A percentile compares a stretch with the other conserved stretches of the same genome.
Evolutionary conservation across 2,113 vertebrate genomes (phyloP).

Genomic region (Nothobranchius kuhntae): DNA sequence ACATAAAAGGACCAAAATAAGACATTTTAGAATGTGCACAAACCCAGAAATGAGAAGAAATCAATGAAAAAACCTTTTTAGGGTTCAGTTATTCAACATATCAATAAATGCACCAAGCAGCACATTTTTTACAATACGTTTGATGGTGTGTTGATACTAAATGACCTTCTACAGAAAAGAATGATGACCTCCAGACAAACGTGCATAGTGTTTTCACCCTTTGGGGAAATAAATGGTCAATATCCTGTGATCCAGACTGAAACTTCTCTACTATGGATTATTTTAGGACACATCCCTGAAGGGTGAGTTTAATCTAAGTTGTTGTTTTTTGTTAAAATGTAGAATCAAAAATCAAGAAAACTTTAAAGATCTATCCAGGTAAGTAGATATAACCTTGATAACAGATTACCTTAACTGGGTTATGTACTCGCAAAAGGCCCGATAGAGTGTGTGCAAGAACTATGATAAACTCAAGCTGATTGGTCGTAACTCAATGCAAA

Average conservation of each 20-base stretch:
- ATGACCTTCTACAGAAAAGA: slow-evolving; percentile 23
- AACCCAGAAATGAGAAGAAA: slow-evolving; percentile 39
- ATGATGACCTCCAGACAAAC: not conserved
- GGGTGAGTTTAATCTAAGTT: not conserved
- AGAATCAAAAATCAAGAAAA: too few relatives aligned
- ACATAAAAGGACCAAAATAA: not conserved
- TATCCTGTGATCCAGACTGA: slow-evolving; percentile 4
- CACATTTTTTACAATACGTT: slow-evolving; percentile 12
- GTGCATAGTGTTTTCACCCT: not conserved
- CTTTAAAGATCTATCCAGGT: too few relatives aligned
- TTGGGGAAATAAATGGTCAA: not conserved
- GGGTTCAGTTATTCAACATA: not conserved
- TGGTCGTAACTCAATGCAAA: too few relatives aligned
- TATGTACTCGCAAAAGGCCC: too few relatives aligned
- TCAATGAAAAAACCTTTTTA: slow-evolving; percentile 41
- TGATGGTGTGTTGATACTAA: slow-evolving; percentile 6
- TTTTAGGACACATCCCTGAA: not conserved
- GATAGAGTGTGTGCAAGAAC: too few relatives aligned
- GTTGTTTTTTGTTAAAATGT: too few relatives aligned
- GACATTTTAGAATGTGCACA: not conserved
- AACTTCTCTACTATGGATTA: not conserved
- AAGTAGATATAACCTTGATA: too few relatives aligned
- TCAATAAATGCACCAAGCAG: slow-evolving; percentile 5
- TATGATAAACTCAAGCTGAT: too few relatives aligned
- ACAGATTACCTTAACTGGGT: too few relatives aligned